Base-by-base conservation (phyloP, 2,888 invertebrate species). In the Plutella xylostella region DNA sequence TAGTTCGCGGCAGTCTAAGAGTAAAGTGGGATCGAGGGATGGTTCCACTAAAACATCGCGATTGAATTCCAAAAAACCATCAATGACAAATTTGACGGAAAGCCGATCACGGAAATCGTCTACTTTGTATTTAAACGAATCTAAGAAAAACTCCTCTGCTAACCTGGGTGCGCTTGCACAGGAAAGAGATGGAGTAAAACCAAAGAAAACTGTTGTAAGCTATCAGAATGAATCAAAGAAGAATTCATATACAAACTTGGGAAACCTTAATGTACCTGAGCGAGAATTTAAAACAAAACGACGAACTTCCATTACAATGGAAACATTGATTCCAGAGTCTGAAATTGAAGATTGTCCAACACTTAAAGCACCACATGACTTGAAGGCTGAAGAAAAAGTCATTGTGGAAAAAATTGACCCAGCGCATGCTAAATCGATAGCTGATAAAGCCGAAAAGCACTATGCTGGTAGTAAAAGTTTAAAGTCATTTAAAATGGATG, bases 311-410 rank as follows among this genome's bases (percentile, higher is more conserved):
- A 58, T 72, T 2, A 72, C 72, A 5, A 47, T 76, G 20, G 65
- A 72, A 18, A 64, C 68, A 15, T 73, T 72, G 51, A 85, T 85
- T 56, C 77, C 72, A 17, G 85, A 85, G 64, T 82, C 79, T 18
- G 85, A 83, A 68, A 78, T 80, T 52, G 84, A 85, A 61, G 83
- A 85, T 51, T 84, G 80, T 53, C 83, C 82, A 0, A 79, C 82
- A 21, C 62, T 82, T 1, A 85, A 84, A 56, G 83, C 84, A 30
- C 82, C 82, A 14, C 84, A 84, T 56, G 84, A 84, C 59, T 70
- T 83, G 47, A 82, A 76, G 60, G 79, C 72, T 4, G 87, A 87
- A n/a, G 82, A 82, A 68, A 80, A 79, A 55, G 73, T 58, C 28
- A 80, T 58, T 0, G 69, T 83, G 12, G 70, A 79, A 59, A 78